A percentile compares a stretch with the other conserved stretches of the same genome.
Evolutionary conservation across 2,797 vertebrate genomes (phyloP).

Genomic region (Propithecus deckenii): DNA sequence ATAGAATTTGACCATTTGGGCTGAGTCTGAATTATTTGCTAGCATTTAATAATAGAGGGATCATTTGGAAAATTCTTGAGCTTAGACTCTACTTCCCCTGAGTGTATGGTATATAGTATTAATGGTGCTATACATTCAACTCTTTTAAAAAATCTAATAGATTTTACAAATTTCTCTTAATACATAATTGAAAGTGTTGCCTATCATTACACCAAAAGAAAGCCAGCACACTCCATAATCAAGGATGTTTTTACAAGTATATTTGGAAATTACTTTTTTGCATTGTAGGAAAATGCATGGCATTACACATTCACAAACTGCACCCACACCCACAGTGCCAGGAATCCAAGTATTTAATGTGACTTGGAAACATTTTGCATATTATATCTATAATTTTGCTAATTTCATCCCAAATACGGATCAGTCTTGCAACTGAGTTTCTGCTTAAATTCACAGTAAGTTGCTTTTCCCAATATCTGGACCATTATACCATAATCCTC

Average conservation of each 20-base stretch:
- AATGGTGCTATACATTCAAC: background rate
- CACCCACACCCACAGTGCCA: background rate
- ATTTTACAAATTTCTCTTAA: constrained; percentile 15
- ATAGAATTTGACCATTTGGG: background rate
- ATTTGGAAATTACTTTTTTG: constrained; percentile 42
- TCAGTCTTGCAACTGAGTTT: background rate
- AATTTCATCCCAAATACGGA: constrained; percentile 22
- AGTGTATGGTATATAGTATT: background rate
- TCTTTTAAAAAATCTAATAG: background rate
- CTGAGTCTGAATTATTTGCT: background rate
- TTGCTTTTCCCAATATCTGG: background rate
- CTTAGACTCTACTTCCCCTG: background rate
- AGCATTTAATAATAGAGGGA: background rate
- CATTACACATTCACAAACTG: constrained; percentile 13
- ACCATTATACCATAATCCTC: background rate
- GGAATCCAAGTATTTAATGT: constrained; percentile 41
- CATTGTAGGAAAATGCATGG: background rate
- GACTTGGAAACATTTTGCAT: constrained; percentile 39
- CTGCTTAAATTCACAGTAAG: background rate
- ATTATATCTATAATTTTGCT: constrained; percentile 23
- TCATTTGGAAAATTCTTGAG: constrained; percentile 17
- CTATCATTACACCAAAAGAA: constrained; percentile 41
- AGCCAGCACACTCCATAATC: background rate
- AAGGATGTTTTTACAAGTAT: constrained; percentile 35
- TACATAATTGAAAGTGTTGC: constrained; percentile 6